These are phyloP conservation scores for Mycalesis mineus DNA, from an alignment of 2,888 invertebrate species.

Conservation along the genomic window DNA sequence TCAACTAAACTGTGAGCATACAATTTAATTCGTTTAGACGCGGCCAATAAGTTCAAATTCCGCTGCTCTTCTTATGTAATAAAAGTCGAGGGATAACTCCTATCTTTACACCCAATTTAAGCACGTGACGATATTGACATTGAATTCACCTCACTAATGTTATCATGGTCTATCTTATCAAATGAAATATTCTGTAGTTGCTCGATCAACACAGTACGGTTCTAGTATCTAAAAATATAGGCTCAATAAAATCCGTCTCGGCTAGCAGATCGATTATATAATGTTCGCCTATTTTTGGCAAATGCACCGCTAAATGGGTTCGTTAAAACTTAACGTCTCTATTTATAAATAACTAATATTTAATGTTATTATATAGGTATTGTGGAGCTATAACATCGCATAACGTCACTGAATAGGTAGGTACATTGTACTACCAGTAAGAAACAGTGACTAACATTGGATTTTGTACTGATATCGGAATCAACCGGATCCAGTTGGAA, in stretches of 20 bases:
- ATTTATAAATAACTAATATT: background rate
- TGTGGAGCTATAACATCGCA: background rate
- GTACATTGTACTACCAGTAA: background rate
- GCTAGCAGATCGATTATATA: slow-evolving; percentile 8
- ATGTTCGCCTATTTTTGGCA: slow-evolving; percentile 10
- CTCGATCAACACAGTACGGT: background rate
- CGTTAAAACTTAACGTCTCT: slow-evolving; percentile 1
- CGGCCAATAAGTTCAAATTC: slow-evolving; percentile 5
- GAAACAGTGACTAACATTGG: background rate
- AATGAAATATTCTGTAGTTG: slow-evolving; percentile 21
- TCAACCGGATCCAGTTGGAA: background rate
- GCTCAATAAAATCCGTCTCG: slow-evolving; percentile 3
- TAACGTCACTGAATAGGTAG: background rate
- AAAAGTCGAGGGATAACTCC: background rate
- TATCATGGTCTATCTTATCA: slow-evolving; percentile 28
- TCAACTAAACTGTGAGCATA: background rate
- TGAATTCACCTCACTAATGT: slow-evolving; percentile 26
- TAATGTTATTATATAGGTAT: no score
- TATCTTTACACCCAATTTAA: slow-evolving; percentile 9
- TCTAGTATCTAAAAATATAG: slow-evolving; percentile 14
- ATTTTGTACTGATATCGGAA: background rate
- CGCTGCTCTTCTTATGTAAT: slow-evolving; percentile 7
- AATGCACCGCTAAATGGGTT: background rate
- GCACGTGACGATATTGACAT: slow-evolving; percentile 23
- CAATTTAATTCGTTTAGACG: background rate